A percentile compares a stretch with the other conserved stretches of the same genome.
phyloP scores from a whole-genome alignment of 2,888 invertebrate species.

The Euplagia quadripunctaria region DNA sequence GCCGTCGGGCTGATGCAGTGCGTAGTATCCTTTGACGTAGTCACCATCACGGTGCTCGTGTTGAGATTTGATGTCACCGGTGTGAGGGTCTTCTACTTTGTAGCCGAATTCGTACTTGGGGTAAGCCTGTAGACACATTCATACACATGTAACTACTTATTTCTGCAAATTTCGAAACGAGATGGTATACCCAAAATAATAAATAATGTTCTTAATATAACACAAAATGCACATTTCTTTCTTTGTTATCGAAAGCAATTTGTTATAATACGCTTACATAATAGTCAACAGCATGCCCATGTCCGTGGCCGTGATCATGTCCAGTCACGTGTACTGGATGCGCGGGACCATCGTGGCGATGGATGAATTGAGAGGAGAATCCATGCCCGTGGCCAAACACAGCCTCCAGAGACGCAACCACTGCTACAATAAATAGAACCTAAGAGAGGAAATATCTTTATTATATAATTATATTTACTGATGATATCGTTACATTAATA shows the following conservation, averaged over 20 bases:
- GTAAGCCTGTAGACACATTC: conserved; percentile 60
- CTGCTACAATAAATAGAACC: conserved; percentile 64
- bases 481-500: neutral
- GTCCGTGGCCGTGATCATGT: conserved; percentile 69
- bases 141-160: conserved; percentile 18
- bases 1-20: conserved; percentile 84
- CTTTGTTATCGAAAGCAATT: too few species aligned
- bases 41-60: conserved; percentile 82
- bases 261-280: conserved; percentile 23
- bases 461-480: neutral
- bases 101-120: conserved; percentile 73
- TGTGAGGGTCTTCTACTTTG: conserved; percentile 79
- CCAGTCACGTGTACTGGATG: conserved; percentile 60
- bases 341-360: conserved; percentile 70
- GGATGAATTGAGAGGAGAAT: conserved; percentile 74
- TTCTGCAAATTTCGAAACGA: neutral
- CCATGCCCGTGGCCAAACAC: conserved; percentile 71
- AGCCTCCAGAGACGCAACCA: conserved; percentile 61
- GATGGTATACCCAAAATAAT: neutral
- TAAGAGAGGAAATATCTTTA: conserved; percentile 18
- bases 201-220: too few species aligned
- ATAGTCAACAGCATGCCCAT: conserved; percentile 63
- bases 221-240: neutral
- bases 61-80: conserved; percentile 83
- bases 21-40: conserved; percentile 72